Evolutionary conservation across 2,797 vertebrate genomes (phyloP).

Genomic region (Meda fulgida): DNA sequence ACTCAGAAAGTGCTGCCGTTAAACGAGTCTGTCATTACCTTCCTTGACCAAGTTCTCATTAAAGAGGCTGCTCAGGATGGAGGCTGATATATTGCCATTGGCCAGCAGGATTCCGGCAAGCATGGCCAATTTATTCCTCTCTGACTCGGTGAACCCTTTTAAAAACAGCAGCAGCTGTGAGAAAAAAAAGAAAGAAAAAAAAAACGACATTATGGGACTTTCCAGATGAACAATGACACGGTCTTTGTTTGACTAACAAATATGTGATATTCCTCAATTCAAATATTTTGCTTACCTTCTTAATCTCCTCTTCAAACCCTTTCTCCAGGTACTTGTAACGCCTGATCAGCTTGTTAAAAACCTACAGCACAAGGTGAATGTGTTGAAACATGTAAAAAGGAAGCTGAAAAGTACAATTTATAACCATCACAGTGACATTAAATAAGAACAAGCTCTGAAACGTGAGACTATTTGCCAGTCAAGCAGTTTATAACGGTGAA

Average conservation of each 20-base stretch:
- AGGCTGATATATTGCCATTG: conserved; percentile 90
- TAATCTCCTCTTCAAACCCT: conserved; percentile 97
- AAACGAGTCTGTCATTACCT: conserved; percentile 75
- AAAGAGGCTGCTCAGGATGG: conserved; percentile 95
- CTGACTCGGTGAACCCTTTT: conserved; percentile 97
- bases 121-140: conserved; percentile 98
- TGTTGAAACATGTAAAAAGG: not conserved
- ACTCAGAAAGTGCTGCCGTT: not conserved
- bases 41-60: conserved; percentile 98
- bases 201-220: not conserved
- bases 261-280: not conserved
- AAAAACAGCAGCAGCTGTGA: conserved; percentile 94
- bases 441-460: not conserved
- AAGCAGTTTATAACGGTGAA: not conserved
- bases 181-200: conserved; percentile 1
- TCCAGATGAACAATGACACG: not conserved
- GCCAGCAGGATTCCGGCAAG: conserved; percentile 94
- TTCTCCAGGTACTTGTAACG: conserved; percentile 99
- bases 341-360: conserved; percentile 98
- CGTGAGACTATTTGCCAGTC: accelerated
- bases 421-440: not conserved
- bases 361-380: conserved; percentile 71
- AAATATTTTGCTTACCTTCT: conserved; percentile 82
- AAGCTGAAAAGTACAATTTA: not conserved
- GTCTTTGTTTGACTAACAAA: not conserved